phyloP scores from a whole-genome alignment of 1,140 invertebrate species.

The Spodoptera litura region DNA sequence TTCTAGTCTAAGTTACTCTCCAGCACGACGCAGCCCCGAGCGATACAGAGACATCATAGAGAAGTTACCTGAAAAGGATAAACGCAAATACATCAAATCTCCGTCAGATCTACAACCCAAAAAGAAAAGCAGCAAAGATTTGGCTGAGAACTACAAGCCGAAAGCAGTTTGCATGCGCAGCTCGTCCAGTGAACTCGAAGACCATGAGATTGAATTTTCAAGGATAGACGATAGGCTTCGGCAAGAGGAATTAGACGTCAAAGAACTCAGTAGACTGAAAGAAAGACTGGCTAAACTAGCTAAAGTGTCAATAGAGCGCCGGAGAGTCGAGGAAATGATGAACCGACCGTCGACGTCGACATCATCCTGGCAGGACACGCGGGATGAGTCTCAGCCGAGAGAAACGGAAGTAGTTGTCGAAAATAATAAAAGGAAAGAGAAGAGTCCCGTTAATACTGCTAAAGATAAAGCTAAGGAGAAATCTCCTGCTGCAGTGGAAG shows the following conservation, averaged over 20 bases:
- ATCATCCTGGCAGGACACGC: conserved; percentile 20
- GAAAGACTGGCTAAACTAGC: conserved; percentile 76
- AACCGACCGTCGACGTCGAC: conserved; percentile 69
- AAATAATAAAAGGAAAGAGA: conserved; percentile 21
- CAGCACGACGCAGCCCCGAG: conserved; percentile 88
- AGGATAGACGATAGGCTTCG: conserved; percentile 75
- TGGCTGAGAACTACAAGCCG: conserved; percentile 70
- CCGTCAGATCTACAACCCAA: conserved; percentile 73
- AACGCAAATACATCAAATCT: conserved; percentile 84
- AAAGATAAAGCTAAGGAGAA: conserved; percentile 36
- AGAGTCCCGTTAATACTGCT: conserved; percentile 1
- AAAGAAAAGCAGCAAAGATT: conserved; percentile 70
- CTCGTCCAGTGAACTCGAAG: conserved; percentile 87
- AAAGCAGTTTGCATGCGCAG: conserved; percentile 88
- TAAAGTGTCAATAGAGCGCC: conserved; percentile 76
- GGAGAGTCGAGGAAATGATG: conserved; percentile 59
- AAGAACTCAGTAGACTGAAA: conserved; percentile 87
- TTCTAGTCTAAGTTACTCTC: conserved; percentile 89
- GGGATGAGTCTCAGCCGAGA: conserved; percentile 11
- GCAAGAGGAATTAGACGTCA: conserved; percentile 85
- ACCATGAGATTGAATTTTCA: conserved; percentile 82
- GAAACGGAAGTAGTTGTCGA: conserved; percentile 32
- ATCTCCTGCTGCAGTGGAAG: conserved; percentile 48
- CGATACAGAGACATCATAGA: conserved; percentile 88
- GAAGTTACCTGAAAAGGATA: conserved; percentile 84